These are phyloP conservation scores for Mnemiopsis leidyi DNA, from an alignment of 37 sponge, comb jelly and placozoan species.

Conservation along the genomic window DNA sequence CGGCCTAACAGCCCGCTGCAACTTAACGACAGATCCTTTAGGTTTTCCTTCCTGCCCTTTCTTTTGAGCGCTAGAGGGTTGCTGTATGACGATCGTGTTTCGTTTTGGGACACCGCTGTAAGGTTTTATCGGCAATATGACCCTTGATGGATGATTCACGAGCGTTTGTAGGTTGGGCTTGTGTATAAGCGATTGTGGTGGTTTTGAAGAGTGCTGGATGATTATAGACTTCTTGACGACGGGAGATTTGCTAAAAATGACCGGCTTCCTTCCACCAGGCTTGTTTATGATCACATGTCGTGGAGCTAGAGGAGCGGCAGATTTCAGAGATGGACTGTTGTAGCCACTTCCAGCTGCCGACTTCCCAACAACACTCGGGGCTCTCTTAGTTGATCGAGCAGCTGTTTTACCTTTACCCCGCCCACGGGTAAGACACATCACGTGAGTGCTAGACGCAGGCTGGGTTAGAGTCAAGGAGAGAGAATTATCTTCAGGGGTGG, in stretches of 20 bases:
- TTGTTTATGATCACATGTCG: conserved; percentile 7
- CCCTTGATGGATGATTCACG: neutral
- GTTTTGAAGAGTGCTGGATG: conserved; percentile 48
- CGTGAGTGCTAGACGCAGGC: neutral
- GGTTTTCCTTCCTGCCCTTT: neutral
- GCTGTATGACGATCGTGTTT: neutral
- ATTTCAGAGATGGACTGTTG: neutral
- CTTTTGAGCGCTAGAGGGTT: neutral
- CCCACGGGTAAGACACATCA: neutral
- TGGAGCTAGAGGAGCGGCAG: neutral
- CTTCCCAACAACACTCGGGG: neutral
- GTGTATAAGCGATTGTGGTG: neutral
- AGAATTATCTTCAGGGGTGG: neutral
- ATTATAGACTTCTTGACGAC: conserved; percentile 64
- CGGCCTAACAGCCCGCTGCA: neutral
- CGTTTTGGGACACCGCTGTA: neutral
- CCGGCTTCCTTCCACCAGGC: neutral
- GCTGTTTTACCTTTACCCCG: neutral
- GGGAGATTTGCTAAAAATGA: neutral
- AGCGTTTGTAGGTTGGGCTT: neutral
- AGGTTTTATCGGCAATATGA: neutral
- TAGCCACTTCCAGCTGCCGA: neutral
- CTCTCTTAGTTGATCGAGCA: neutral
- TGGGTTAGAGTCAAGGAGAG: neutral
- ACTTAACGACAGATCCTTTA: neutral